Percentiles rank a stretch among this genome's conserved stretches.
Conservation (phyloP, 2,113 vertebrate genomes). For the Ophiodon elongatus region DNA sequence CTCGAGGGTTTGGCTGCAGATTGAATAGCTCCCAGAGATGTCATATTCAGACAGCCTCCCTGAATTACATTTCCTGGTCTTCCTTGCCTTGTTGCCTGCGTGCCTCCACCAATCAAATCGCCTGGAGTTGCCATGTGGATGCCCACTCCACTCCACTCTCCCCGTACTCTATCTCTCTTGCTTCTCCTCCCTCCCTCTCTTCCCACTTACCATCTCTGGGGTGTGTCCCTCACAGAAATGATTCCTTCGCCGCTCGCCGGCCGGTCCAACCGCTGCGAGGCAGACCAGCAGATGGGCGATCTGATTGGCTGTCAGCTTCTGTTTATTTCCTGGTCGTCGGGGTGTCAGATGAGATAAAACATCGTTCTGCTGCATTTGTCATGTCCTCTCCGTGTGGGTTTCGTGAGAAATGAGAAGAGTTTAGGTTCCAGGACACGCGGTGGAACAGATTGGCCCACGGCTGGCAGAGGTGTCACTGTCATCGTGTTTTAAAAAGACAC, state of each 20-base stretch:
- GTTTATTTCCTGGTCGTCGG: constrained; percentile 78
- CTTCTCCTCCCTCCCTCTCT: constrained; percentile 8
- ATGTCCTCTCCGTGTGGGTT: constrained; percentile 57
- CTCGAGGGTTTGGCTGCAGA: constrained; percentile 80
- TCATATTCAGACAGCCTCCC: constrained; percentile 80
- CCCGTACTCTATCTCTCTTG: constrained; percentile 1
- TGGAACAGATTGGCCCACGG: constrained; percentile 38
- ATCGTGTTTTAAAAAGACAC: not conserved
- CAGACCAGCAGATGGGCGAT: constrained; percentile 75
- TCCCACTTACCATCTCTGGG: constrained; percentile 48
- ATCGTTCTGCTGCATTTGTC: constrained; percentile 69
- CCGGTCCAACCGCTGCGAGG: constrained; percentile 63
- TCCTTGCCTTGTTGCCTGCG: constrained; percentile 75
- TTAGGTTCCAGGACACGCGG: constrained; percentile 55
- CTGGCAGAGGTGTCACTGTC: constrained; percentile 36
- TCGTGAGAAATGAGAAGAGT: constrained; percentile 67
- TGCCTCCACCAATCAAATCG: constrained; percentile 71
- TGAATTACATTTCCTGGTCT: constrained; percentile 82
- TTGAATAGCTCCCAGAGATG: constrained; percentile 82
- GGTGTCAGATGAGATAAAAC: constrained; percentile 76
- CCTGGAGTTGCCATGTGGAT: constrained; percentile 54
- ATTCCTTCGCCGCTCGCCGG: constrained; percentile 58
- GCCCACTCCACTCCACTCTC: constrained; percentile 46
- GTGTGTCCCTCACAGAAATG: constrained; percentile 63
- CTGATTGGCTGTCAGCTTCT: constrained; percentile 79